Conservation (phyloP, 2,888 invertebrate species). For the Andrena dorsata region DNA sequence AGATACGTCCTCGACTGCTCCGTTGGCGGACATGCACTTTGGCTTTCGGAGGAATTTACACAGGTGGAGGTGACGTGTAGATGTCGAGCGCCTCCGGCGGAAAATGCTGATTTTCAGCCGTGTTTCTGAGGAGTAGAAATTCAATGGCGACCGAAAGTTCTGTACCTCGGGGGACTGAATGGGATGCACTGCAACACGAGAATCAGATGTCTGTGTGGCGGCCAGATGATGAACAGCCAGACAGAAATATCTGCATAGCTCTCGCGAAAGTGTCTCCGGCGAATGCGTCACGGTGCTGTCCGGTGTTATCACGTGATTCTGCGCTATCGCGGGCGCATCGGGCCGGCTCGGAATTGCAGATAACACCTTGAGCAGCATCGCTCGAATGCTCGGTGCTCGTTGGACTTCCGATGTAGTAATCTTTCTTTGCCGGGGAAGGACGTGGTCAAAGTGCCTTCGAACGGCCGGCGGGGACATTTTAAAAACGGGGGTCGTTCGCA, state of each 20-base stretch:
- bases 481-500: background rate
- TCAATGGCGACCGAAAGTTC: background rate
- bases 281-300: background rate
- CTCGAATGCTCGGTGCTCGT: conserved; percentile 3
- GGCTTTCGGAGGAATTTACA: background rate
- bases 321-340: conserved; percentile 33
- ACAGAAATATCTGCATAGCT: background rate
- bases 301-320: conserved; percentile 13
- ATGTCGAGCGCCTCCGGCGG: background rate
- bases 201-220: background rate
- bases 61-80: background rate
- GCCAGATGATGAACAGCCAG: conserved; percentile 9
- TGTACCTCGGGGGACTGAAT: background rate
- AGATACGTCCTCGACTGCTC: background rate
- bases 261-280: conserved; percentile 9
- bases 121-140: background rate
- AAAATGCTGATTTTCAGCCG: background rate
- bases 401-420: conserved; percentile 33
- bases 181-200: background rate
- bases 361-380: conserved; percentile 24
- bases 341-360: conserved; percentile 55
- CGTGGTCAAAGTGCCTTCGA: background rate
- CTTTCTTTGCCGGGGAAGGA: conserved; percentile 9
- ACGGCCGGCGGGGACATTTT: background rate
- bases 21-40: background rate